phyloP scores from a whole-genome alignment of 2,113 vertebrate species.

The Hemicordylus capensis region DNA sequence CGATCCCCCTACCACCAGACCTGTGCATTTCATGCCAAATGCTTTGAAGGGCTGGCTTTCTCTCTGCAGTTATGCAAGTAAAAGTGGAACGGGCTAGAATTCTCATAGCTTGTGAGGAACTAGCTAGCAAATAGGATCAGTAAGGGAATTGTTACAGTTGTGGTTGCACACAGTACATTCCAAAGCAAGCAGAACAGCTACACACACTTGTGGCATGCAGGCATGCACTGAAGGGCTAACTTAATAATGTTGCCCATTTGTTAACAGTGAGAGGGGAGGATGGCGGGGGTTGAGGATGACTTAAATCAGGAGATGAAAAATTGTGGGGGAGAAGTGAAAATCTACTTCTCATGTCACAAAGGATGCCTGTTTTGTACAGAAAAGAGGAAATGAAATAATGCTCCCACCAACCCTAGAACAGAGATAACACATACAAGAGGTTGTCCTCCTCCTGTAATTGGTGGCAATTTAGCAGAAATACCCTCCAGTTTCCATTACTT shows the following conservation, averaged over 20 bases:
- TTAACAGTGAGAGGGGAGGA: slow-evolving; percentile 49
- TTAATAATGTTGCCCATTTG: slow-evolving; percentile 54
- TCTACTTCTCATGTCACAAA: slow-evolving; percentile 49
- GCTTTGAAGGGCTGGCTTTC: slow-evolving; percentile 64
- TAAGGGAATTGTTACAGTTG: slow-evolving; percentile 71
- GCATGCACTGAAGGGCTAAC: slow-evolving; percentile 61
- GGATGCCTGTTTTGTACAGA: slow-evolving; percentile 17
- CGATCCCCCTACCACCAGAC: slow-evolving; percentile 56
- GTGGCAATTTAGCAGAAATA: slow-evolving; percentile 28
- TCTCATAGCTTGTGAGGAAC: slow-evolving; percentile 75
- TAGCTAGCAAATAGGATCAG: slow-evolving; percentile 69
- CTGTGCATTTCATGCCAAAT: slow-evolving; percentile 65
- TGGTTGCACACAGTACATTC: slow-evolving; percentile 45
- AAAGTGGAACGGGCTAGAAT: slow-evolving; percentile 75
- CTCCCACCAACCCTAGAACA: slow-evolving; percentile 11
- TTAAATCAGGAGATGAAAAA: slow-evolving; percentile 59
- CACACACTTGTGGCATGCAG: slow-evolving; percentile 45
- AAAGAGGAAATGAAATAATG: neutral
- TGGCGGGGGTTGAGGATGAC: slow-evolving; percentile 42
- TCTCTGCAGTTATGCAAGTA: slow-evolving; percentile 71
- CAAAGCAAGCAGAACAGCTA: slow-evolving; percentile 64
- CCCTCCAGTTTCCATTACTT: slow-evolving; percentile 12
- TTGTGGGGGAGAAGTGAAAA: slow-evolving; percentile 36
- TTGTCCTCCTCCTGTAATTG: slow-evolving; percentile 2
- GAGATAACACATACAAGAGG: neutral